Evolutionary conservation across 1,140 invertebrate genomes (phyloP).

Genomic region (Lethrus apterus): DNA sequence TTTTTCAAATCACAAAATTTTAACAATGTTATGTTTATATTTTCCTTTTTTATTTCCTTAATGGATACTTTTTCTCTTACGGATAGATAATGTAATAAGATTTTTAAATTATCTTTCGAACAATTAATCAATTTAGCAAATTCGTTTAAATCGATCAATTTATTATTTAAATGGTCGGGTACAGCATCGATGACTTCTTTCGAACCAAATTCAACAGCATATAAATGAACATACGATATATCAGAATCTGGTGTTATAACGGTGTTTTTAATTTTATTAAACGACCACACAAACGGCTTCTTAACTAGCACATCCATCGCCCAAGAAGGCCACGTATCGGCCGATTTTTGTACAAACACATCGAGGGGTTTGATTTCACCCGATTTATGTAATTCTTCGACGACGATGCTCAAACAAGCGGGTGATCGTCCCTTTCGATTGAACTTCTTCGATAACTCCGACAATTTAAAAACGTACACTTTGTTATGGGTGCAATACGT

Average conservation of each 20-base stretch:
- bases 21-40: constrained; percentile 19
- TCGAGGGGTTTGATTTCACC: constrained; percentile 31
- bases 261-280: constrained; percentile 36
- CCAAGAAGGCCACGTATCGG: constrained; percentile 38
- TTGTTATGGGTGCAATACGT: constrained; percentile 39
- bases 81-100: constrained; percentile 29
- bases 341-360: constrained; percentile 29
- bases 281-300: constrained; percentile 39
- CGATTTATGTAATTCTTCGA: constrained; percentile 39
- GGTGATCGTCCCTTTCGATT: constrained; percentile 40
- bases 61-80: constrained; percentile 24
- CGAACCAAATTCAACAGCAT: constrained; percentile 24
- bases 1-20: constrained; percentile 29
- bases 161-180: constrained; percentile 28
- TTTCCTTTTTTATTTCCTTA: constrained; percentile 2
- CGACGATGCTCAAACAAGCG: constrained; percentile 37
- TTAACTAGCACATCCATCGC: constrained; percentile 36
- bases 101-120: constrained; percentile 27
- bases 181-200: constrained; percentile 19
- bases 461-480: constrained; percentile 34
- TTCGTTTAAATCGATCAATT: constrained; percentile 30
- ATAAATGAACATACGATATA: constrained; percentile 25
- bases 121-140: constrained; percentile 21
- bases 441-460: constrained; percentile 38
- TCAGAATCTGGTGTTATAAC: constrained; percentile 14